These are phyloP conservation scores for Ferdinandea cuprea DNA, from an alignment of 2,888 invertebrate species.

Conservation along the genomic window DNA sequence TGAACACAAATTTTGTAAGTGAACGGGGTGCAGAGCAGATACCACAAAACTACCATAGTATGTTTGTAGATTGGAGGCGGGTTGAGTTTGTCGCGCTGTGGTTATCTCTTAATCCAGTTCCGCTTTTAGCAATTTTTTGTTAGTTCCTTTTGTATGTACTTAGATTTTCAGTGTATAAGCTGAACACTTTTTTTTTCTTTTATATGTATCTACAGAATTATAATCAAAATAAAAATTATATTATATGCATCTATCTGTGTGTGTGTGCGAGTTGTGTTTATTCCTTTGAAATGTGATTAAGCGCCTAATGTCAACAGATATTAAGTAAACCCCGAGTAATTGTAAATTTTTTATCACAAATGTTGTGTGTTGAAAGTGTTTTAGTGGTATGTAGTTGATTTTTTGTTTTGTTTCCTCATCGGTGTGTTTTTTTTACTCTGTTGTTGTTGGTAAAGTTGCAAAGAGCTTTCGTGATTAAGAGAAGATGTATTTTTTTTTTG, in stretches of 20 bases:
- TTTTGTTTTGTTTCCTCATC: constrained; percentile 4
- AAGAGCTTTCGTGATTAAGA: no score
- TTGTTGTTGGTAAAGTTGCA: no score
- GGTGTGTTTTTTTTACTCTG: neutral
- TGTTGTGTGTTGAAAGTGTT: constrained; percentile 14
- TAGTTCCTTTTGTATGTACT: constrained; percentile 20
- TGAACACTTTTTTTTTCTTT: neutral
- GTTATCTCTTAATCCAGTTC: constrained; percentile 68
- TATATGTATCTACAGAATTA: neutral
- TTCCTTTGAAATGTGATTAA: constrained; percentile 60
- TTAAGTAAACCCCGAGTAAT: constrained; percentile 47
- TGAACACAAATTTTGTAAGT: neutral
- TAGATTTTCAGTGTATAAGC: constrained; percentile 14
- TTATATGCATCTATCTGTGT: constrained; percentile 19
- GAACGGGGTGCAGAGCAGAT: constrained; percentile 4
- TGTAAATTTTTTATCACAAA: constrained; percentile 64
- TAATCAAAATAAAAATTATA: neutral
- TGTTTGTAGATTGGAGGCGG: neutral
- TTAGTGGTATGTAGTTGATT: neutral
- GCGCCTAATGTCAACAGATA: constrained; percentile 64
- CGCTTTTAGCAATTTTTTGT: constrained; percentile 58
- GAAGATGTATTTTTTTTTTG: no score
- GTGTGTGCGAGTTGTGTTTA: constrained; percentile 38
- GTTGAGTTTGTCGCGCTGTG: constrained; percentile 42
- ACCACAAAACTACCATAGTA: neutral